phyloP scores from a whole-genome alignment of 2,888 invertebrate genomes.

The Macropis europaea region DNA sequence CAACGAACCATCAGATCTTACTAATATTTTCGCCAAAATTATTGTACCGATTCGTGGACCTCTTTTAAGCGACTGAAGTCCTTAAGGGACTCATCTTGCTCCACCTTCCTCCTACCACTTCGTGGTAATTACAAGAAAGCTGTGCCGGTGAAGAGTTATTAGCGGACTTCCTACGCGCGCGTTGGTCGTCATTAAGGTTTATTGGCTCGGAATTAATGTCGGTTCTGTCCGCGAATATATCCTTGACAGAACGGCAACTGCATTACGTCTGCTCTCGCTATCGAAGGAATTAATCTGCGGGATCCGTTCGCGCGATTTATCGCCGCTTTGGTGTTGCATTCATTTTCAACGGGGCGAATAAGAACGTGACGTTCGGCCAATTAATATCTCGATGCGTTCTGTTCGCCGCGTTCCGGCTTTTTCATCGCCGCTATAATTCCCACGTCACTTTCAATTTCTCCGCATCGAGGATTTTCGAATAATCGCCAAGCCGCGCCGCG shows the following conservation, averaged over 20 bases:
- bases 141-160: conserved; percentile 37
- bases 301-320: conserved; percentile 40
- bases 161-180: conserved; percentile 35
- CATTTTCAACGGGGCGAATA: conserved; percentile 4
- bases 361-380: background rate
- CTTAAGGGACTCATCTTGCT: too few relatives aligned
- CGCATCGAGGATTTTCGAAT: conserved; percentile 14
- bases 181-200: conserved; percentile 50
- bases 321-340: conserved; percentile 12
- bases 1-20: too few relatives aligned
- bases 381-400: conserved; percentile 6
- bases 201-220: conserved; percentile 48
- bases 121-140: conserved; percentile 40
- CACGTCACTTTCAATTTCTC: conserved; percentile 27
- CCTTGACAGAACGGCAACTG: conserved; percentile 30
- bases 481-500: too few relatives aligned
- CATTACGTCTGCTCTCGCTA: conserved; percentile 20
- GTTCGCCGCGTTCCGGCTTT: background rate
- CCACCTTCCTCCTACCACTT: too few relatives aligned
- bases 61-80: too few relatives aligned
- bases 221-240: conserved; percentile 33
- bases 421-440: conserved; percentile 8
- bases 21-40: too few relatives aligned
- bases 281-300: conserved; percentile 43
- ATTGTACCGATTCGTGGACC: too few relatives aligned